A percentile compares a stretch with the other conserved stretches of the same genome.
phyloP scores from a whole-genome alignment of 1,140 invertebrate species.

The Hyles vespertilio region DNA sequence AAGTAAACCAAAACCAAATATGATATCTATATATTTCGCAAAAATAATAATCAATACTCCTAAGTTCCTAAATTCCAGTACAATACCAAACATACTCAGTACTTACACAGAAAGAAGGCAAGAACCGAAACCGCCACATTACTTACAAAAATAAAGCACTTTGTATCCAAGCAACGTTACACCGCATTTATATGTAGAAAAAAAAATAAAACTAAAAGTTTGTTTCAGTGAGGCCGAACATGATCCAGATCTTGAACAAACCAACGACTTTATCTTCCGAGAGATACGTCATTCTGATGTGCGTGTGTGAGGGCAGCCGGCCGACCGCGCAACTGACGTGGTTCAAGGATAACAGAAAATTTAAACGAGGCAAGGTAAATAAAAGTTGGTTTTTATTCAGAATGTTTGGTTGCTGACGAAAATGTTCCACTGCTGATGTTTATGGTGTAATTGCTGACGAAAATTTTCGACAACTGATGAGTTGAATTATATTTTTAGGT shows the following conservation, averaged over 20 bases:
- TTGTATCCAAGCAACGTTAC: no score
- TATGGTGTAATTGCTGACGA: background rate
- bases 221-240: slow-evolving; percentile 83
- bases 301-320: slow-evolving; percentile 88
- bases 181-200: background rate
- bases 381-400: background rate
- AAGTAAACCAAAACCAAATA: background rate
- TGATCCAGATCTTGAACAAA: slow-evolving; percentile 85
- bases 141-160: no score
- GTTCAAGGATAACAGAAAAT: slow-evolving; percentile 85
- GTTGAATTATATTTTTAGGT: no score
- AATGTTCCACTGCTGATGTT: background rate
- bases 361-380: slow-evolving; percentile 83
- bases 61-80: no score
- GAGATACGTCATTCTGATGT: slow-evolving; percentile 84
- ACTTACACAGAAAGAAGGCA: no score
- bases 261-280: slow-evolving; percentile 85
- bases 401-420: background rate
- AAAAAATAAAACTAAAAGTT: slow-evolving; percentile 23
- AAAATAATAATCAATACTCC: no score
- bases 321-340: slow-evolving; percentile 88
- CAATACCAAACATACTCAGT: no score
- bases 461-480: no score
- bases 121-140: no score
- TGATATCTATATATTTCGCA: no score